These are phyloP conservation scores for Lacanobia oleracea DNA, from an alignment of 2,888 invertebrate species.

Conservation along the genomic window DNA sequence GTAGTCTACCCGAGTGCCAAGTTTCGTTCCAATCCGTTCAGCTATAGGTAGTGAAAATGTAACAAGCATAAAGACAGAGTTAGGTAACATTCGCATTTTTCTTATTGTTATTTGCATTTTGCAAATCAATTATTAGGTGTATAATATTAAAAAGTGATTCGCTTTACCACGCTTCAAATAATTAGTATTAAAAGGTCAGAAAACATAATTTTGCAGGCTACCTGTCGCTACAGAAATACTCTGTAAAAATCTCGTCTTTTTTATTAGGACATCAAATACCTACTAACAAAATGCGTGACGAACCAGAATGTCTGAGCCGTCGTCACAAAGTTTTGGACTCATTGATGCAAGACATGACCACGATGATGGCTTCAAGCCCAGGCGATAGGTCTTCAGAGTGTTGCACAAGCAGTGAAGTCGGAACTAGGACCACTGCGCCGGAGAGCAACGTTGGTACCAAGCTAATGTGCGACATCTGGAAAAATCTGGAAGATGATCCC, in stretches of 20 bases:
- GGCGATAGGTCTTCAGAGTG: not conserved
- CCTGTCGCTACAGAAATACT: too few species aligned
- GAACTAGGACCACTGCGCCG: not conserved
- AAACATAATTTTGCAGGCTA: too few species aligned
- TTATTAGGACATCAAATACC: conserved; percentile 16
- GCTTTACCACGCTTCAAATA: too few species aligned
- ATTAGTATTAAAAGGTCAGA: too few species aligned
- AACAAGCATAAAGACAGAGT: too few species aligned
- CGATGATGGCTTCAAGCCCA: conserved; percentile 12
- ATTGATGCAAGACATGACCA: conserved; percentile 75
- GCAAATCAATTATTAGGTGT: too few species aligned
- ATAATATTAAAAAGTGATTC: too few species aligned
- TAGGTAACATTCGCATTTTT: too few species aligned
- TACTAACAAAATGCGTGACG: conserved; percentile 71
- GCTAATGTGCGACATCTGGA: conserved; percentile 85
- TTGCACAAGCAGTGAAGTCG: not conserved
- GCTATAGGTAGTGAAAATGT: not conserved
- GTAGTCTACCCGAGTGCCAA: not conserved
- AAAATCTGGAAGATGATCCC: conserved; percentile 82
- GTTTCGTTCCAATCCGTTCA: not conserved
- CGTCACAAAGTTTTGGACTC: conserved; percentile 79
- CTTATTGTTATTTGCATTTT: too few species aligned
- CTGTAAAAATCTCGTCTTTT: not conserved
- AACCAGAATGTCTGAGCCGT: conserved; percentile 79
- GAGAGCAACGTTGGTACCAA: conserved; percentile 73